phyloP scores from a whole-genome alignment of 35 echinoderm and acorn worm genomes.

The Apostichopus californicus region DNA sequence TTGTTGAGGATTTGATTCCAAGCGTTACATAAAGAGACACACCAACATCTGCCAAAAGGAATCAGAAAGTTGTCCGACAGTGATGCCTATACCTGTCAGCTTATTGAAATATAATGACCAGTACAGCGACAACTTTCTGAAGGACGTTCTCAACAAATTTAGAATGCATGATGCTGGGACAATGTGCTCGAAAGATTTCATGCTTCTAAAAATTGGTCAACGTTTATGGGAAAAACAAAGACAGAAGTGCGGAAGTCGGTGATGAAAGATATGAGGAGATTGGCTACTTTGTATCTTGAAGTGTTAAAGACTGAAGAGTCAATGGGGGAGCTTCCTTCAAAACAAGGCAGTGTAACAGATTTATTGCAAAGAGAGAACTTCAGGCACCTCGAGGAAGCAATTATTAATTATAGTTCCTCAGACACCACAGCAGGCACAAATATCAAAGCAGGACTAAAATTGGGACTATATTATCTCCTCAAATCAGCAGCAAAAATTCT shows the following conservation, averaged over 20 bases:
- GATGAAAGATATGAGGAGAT: conserved; percentile 29
- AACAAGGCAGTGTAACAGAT: conserved; percentile 31
- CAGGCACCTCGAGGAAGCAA: conserved; percentile 42
- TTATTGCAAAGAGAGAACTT: conserved; percentile 37
- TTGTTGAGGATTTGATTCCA: neutral
- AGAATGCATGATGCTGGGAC: neutral
- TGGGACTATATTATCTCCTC: conserved; percentile 52
- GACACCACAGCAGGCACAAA: neutral
- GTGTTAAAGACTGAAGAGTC: conserved; percentile 11
- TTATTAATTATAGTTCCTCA: conserved; percentile 10
- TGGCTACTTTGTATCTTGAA: neutral
- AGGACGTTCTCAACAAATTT: conserved; percentile 49
- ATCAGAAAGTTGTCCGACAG: neutral
- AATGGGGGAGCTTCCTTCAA: neutral
- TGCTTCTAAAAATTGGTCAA: conserved; percentile 36
- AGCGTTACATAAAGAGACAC: conserved; percentile 42
- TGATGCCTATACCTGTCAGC: neutral
- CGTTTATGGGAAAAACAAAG: conserved; percentile 45
- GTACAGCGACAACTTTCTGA: neutral
- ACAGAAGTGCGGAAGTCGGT: conserved; percentile 27
- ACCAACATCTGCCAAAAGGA: neutral
- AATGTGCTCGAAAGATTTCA: neutral
- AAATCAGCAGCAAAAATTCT: conserved; percentile 48
- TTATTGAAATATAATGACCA: neutral
- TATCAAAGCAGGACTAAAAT: conserved; percentile 60